Evolutionary conservation across 2,888 invertebrate species (phyloP), one percentile per base, ranked within the genome.

Genomic region (Caenorhabditis uteleia): DNA sequence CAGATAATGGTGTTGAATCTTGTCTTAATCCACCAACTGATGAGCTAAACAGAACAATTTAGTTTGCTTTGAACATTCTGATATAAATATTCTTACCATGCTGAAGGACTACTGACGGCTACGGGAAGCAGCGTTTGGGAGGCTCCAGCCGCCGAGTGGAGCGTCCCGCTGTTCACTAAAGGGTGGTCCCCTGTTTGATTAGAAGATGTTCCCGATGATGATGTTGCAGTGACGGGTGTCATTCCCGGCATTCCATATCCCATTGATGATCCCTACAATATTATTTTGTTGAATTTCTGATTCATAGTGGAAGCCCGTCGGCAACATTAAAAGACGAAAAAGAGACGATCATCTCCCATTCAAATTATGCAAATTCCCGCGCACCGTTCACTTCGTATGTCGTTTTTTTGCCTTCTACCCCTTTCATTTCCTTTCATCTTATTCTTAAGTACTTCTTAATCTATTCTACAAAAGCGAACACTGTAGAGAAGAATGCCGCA

Each of bases 111-210:
- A 65, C 66, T 66, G 71, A 73, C 75, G 75, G 75, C 73, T 47
- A 70, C 47, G 53, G 61, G 59, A 25, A 61, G 65, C 56, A 66
- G 70, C 66, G 70, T 69, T 66, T 73, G 71, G 71, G 77, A 68
- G 67, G 70, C 65, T 58, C 73, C 75, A 72, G 69, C 77, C 71
- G 75, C 59, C 69, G 68, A 60, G 62, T 70, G 69, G 56, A 68
- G 49, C 46, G 67, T 70, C 69, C 77, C 77, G 75, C 71, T 69
- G 75, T 72, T 69, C 70, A 53, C 71, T 75, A 77, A 77, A 77
- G 77, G 77, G 77, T 75, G 75, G 48, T 69, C 71, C 60, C 50
- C 50, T 18, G 36, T 51, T 45, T 45, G 43, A 20, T 44, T n/a
- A n/a, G n/a, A n/a, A n/a, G n/a, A n/a, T n/a, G n/a, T n/a, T 65